phyloP scores from a whole-genome alignment of 2,113 vertebrate genomes.

The Bos taurus region DNA sequence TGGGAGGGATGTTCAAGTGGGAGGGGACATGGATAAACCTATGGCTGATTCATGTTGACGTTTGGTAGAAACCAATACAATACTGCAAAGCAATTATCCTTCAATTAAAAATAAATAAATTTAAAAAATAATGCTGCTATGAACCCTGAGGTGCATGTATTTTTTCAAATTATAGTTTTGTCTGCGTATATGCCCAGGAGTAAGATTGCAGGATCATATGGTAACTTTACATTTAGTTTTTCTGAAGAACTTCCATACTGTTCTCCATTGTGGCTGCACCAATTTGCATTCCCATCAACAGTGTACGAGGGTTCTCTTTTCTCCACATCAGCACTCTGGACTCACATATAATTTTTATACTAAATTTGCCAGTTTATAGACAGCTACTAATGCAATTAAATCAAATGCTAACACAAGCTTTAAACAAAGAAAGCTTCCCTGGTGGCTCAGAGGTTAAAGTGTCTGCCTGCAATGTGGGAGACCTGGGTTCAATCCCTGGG shows the following conservation, averaged over 20 bases:
- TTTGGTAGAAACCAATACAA: not conserved
- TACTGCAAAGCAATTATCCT: not conserved
- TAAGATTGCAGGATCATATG: not conserved
- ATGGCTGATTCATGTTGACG: not conserved
- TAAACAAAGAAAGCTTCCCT: not conserved
- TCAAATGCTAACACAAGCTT: not conserved
- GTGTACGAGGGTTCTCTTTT: not conserved
- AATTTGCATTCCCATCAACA: not conserved
- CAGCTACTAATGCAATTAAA: not conserved
- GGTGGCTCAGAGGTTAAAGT: too few relatives aligned
- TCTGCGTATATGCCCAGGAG: not conserved
- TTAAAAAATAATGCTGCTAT: not conserved
- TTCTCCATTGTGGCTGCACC: not conserved
- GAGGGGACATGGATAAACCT: not conserved
- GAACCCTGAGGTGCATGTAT: not conserved
- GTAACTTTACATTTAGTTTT: not conserved
- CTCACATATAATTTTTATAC: not conserved
- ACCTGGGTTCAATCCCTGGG: too few relatives aligned
- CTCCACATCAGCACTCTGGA: not conserved
- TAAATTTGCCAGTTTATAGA: not conserved
- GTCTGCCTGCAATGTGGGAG: too few relatives aligned
- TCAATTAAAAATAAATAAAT: not conserved
- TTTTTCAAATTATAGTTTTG: not conserved
- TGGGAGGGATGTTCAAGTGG: not conserved
- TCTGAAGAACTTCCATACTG: not conserved